Percentiles rank a stretch among this genome's conserved stretches.
These are phyloP conservation scores for Heteropelma amictum DNA, from an alignment of 2,888 invertebrate species.

Conservation along the genomic window DNA sequence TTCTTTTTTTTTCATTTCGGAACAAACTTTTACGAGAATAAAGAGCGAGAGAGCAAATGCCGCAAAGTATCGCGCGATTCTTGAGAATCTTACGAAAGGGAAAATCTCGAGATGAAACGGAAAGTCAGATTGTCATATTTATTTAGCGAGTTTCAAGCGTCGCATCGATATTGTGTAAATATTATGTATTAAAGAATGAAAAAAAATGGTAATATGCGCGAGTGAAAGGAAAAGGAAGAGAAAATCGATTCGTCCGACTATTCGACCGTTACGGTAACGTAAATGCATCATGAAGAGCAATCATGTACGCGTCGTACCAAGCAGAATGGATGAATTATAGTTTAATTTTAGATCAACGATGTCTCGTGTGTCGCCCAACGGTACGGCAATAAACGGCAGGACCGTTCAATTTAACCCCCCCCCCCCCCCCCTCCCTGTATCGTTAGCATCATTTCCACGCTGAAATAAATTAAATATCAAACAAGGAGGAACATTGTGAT, in stretches of 20 bases:
- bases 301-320: conserved; percentile 13
- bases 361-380: conserved; percentile 26
- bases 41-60: conserved; percentile 9
- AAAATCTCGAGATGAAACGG: conserved; percentile 26
- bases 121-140: conserved; percentile 52
- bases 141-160: conserved; percentile 55
- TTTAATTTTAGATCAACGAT: conserved; percentile 28
- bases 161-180: conserved; percentile 54
- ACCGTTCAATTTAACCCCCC: conserved; percentile 53
- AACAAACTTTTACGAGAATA: too few species aligned
- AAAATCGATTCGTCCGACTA: conserved; percentile 2
- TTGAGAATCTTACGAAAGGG: conserved; percentile 42
- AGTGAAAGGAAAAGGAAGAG: neutral
- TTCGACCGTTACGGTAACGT: too few species aligned
- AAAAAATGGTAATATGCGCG: neutral
- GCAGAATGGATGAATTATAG: conserved; percentile 2
- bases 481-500: conserved; percentile 2
- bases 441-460: conserved; percentile 9
- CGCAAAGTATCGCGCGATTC: conserved; percentile 27
- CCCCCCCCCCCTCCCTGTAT: too few species aligned
- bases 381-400: conserved; percentile 52
- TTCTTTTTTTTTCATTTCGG: too few species aligned
- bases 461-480: conserved; percentile 24
- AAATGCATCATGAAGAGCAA: neutral
- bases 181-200: conserved; percentile 41